phyloP scores from a whole-genome alignment of 2,113 vertebrate genomes.

The Melierax canorus region DNA sequence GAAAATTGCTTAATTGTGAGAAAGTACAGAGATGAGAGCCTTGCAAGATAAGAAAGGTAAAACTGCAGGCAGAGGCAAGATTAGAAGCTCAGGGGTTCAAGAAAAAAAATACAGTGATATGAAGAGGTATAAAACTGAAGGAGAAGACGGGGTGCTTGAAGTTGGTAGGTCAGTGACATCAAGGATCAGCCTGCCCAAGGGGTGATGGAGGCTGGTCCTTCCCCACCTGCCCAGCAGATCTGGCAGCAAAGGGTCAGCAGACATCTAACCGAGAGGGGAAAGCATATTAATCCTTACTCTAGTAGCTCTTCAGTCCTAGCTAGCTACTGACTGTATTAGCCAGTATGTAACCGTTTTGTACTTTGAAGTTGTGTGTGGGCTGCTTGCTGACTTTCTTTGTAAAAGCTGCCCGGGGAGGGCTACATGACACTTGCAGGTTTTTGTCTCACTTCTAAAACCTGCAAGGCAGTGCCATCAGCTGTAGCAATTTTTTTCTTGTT shows the following conservation, averaged over 20 bases:
- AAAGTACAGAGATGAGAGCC: background rate
- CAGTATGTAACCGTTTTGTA: background rate
- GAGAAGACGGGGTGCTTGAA: background rate
- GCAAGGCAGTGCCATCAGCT: background rate
- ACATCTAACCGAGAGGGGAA: background rate
- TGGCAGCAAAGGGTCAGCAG: background rate
- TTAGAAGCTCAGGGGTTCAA: background rate
- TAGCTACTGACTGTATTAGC: background rate
- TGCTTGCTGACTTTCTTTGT: background rate
- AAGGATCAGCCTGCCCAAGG: background rate
- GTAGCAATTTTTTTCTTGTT: background rate
- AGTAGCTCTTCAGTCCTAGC: background rate
- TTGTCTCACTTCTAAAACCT: background rate
- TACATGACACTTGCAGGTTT: background rate
- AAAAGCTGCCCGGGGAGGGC: background rate
- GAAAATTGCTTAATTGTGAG: background rate
- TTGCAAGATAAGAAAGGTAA: background rate
- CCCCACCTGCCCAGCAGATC: background rate
- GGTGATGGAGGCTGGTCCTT: background rate
- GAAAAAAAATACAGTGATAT: background rate
- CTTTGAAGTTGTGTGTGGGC: background rate
- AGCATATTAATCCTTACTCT: background rate
- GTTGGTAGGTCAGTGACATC: background rate
- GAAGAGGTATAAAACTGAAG: background rate
- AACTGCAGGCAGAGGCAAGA: background rate